Conservation (phyloP, 2,888 invertebrate species). For the Stenichneumon culpator region DNA sequence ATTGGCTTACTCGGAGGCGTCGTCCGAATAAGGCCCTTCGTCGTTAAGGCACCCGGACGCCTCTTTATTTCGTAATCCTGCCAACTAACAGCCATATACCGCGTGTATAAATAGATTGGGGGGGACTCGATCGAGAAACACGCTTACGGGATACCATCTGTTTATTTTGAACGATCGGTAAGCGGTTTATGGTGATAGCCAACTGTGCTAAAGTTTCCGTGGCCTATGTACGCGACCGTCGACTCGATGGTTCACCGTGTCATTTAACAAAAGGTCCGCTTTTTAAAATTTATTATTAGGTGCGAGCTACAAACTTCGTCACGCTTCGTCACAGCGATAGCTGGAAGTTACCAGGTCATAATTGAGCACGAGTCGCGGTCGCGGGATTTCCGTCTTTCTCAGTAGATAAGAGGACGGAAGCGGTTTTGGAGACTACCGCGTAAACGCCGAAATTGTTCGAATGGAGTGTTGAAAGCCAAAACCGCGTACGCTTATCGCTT, state of each 20-base stretch:
- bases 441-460: constrained; percentile 44
- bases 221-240: constrained; percentile 61
- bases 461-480: constrained; percentile 29
- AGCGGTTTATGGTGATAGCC: constrained; percentile 70
- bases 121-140: constrained; percentile 62
- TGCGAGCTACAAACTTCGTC: not conserved
- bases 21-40: constrained; percentile 69
- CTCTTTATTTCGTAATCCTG: constrained; percentile 66
- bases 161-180: constrained; percentile 53
- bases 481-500: constrained; percentile 64
- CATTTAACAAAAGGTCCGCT: not conserved
- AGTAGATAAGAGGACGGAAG: constrained; percentile 46
- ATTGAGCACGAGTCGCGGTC: constrained; percentile 48
- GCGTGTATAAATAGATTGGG: constrained; percentile 51
- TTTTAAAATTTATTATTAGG: not conserved
- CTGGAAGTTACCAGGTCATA: constrained; percentile 3
- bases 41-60: constrained; percentile 58
- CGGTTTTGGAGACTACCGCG: constrained; percentile 38
- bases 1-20: constrained; percentile 56
- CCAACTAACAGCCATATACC: constrained; percentile 46
- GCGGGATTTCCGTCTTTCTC: constrained; percentile 50
- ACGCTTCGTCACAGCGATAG: not conserved
- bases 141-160: constrained; percentile 60
- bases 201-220: constrained; percentile 74
- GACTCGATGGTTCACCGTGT: not conserved